Evolutionary conservation across 2,797 vertebrate species (phyloP), one percentile per base, ranked within the genome.

Genomic region (Thripadectes ignobilis): DNA sequence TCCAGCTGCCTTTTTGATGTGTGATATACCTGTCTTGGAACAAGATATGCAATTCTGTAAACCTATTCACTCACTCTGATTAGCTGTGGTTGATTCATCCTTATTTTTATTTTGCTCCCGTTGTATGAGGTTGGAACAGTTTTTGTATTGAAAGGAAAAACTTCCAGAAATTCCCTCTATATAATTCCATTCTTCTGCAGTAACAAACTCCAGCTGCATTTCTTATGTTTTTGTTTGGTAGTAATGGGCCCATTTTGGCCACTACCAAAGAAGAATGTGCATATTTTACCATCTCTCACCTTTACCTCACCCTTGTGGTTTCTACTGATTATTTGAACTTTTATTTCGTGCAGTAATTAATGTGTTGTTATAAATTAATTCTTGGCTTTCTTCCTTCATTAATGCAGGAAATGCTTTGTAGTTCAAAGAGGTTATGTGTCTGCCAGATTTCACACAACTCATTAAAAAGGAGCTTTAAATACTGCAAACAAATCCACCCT

Each of bases 371-470:
- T 88, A 84, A 86, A 92, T 88, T 74, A 93, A 95, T 89, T 79
- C 74, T 71, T 89, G 76, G 34, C 46, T 89, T 94, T 23, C 34
- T 59, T 86, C 39, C 72, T 85, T 92, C 69, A 87, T 95, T 95
- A 95, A 94, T 93, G 71, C 45, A 96, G 79, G 51, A 92, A 93
- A 85, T 49, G 77, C 90, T 95, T 95, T 92, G 69, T 86, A 92
- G 82, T 92, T 92, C 71, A 85, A 94, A 90, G 82, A 86, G 72
- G 57, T 76, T 88, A 77, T 75, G 29, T 55, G 24, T 77, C 84
- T 96, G 86, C 52, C 71, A 88, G 49, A 74, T 86, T 96, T 96
- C 82, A 94, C 67, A 80, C 36, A 92, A 86, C 52, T 92, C 86
- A 55, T 92, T 84, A 68, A 62, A 83, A 88, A 75, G 13, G 27